Percentiles rank a stretch among this genome's conserved stretches.
Evolutionary conservation across 2,113 vertebrate genomes (phyloP).

Genomic region (Heterocephalus glaber): DNA sequence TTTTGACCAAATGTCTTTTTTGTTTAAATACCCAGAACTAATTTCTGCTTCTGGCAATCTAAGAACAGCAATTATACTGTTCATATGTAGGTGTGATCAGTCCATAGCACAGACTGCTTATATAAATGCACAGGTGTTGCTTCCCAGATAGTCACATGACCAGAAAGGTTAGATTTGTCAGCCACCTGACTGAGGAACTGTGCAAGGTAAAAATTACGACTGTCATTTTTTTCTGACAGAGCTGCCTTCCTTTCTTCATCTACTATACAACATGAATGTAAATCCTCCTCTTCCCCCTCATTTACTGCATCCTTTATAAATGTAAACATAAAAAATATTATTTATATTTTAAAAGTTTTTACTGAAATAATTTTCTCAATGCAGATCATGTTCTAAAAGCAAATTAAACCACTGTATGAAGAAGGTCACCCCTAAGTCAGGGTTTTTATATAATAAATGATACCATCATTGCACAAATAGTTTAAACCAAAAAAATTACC

Average conservation of each 20-base stretch:
- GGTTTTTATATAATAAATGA: not conserved
- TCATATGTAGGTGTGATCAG: not conserved
- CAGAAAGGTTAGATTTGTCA: not conserved
- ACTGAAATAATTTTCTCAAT: not conserved
- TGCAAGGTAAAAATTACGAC: not conserved
- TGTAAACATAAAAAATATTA: not conserved
- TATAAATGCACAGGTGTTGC: not conserved
- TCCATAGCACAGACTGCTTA: not conserved
- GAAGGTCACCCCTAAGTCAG: not conserved
- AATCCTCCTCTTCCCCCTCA: not conserved
- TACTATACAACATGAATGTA: not conserved
- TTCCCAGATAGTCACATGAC: not conserved
- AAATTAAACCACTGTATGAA: slow-evolving; percentile 1
- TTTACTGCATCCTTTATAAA: not conserved
- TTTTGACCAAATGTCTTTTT: not conserved
- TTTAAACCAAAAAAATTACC: not conserved
- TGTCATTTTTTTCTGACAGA: not conserved
- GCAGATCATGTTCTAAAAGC: slow-evolving; percentile 1
- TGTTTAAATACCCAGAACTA: slow-evolving; percentile 47
- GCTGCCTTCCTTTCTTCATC: not conserved
- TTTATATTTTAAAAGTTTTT: not conserved
- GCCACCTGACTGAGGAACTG: not conserved
- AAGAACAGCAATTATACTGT: not conserved
- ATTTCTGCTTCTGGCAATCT: not conserved
- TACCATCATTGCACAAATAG: not conserved